Base-by-base conservation (phyloP, 1,140 invertebrate genomes). In the Brachionus rotundiformis region DNA sequence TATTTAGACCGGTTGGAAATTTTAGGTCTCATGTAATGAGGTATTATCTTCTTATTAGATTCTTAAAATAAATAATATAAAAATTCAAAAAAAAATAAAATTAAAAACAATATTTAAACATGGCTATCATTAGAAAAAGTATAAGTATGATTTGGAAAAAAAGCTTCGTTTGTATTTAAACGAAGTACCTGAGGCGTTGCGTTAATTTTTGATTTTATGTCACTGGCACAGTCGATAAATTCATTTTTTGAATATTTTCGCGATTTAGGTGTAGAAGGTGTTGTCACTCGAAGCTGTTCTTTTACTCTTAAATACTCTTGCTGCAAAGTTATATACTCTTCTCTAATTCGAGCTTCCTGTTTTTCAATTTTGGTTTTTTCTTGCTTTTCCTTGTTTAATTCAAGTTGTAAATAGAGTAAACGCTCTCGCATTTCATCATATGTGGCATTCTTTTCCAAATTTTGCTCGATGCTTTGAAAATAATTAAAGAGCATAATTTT, bases 381-480 rank as follows among this genome's bases (percentile, higher is more conserved):
- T 19, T 59, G 47, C 29, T 79, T 79, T 44, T 73, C 87, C 84
- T 86, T 85, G 31, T 87, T 84, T 8, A 88, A 83, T 68, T 88
- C 85, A 25, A 85, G 76, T 29, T 87, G 84, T 47, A 88, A 82
- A 68, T 86, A 85, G 5, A 83, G 29, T 8, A 87, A 82, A 82
- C 84, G 84, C 6, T 81, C 82, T 82, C 88, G 86, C 47, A 89
- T 82, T 63, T 88, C 87, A 86, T 93, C 92, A 85, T 89, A 88
- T 29, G 87, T 82, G 73, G 79, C 49, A 81, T 83, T 83, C 25
- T 75, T 68, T 54, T 75, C 68, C 65, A 75, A 36, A 41, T 54
- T 59, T 49, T 82, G 41, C 16, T 49, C 33, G 25, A 71, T 39
- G 75, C 81, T 71, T 71, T 71, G n/a, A 8, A 36, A 16, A 39